Conservation (phyloP, 1,140 invertebrate species). For the Eriosoma lanigerum region DNA sequence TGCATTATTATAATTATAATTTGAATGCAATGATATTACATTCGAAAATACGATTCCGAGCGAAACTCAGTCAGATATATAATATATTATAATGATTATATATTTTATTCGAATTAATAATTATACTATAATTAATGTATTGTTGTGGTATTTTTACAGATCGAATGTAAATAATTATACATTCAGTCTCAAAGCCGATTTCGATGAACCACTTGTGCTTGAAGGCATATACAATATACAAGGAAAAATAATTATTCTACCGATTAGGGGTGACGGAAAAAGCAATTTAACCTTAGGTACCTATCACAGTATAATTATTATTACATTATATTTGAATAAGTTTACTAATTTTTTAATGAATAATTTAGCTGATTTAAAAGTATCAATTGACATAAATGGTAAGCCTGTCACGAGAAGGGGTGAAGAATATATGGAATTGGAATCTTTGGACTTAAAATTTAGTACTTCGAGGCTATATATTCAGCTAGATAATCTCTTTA, state of each 20-base stretch:
- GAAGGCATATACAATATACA: conserved; percentile 54
- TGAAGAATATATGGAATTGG: conserved; percentile 53
- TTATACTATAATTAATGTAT: background rate
- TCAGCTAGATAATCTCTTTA: conserved; percentile 52
- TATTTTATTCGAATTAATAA: too few species aligned
- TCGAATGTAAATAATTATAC: conserved; percentile 31
- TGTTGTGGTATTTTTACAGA: background rate
- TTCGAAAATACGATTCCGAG: too few species aligned
- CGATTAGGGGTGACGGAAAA: conserved; percentile 54
- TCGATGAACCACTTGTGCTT: conserved; percentile 47
- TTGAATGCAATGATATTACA: too few species aligned
- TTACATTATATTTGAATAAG: background rate
- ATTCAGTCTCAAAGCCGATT: conserved; percentile 51
- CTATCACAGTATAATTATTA: background rate
- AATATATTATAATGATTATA: too few species aligned
- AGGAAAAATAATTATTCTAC: conserved; percentile 55
- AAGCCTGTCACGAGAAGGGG: conserved; percentile 23
- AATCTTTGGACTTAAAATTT: conserved; percentile 54
- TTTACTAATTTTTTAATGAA: background rate
- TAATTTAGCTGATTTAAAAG: conserved; percentile 9
- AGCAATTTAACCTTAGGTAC: conserved; percentile 55
- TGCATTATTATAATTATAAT: too few species aligned
- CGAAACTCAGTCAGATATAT: too few species aligned
- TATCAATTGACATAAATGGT: conserved; percentile 23
- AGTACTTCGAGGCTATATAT: conserved; percentile 53